Base-by-base conservation (phyloP, 2,888 invertebrate species). In the Tridacna gigas region DNA sequence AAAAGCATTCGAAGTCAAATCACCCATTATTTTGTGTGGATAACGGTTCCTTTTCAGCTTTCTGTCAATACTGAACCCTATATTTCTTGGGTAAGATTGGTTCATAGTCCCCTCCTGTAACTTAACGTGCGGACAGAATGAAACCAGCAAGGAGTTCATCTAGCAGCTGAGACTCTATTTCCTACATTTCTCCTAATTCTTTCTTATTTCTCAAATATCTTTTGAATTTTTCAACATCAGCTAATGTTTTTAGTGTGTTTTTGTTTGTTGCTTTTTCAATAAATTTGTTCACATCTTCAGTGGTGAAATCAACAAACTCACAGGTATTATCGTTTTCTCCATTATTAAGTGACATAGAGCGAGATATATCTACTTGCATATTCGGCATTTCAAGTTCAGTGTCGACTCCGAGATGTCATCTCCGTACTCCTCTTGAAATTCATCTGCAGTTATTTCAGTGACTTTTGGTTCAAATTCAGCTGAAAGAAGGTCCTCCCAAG, bases 221-320 rank as follows among this genome's bases (percentile, higher is more conserved):
- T 47, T 75, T 20, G 67, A 80, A 75, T 60, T 80, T 80, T 18
- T 45, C 26, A n/a, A 80, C 75, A 80, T 80, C 80, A 20, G 25
- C 45, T 20, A 75, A 25, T 0, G 60, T 80, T 48, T 67, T 75
- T 9, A 76, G 60, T 20, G 75, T 80, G 60, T 75, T 80, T 45
- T 56, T 75, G 26, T 69, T 80, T 45, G 67, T 67, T 47, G 28
- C 67, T 26, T 61, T 56, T 51, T 79, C 66, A 60, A 67, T 74
- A 11, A 66, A 66, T 51, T 65, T 63, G 20, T 15, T 28, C 3
- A 74, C 74, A 65, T 74, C 66, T 26, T 74, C 74, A 56, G 22
- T 74, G 11, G 66, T 51, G 13, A 79, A 4, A 18, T 26, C 3
- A 0, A 26, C n/a, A n/a, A 67, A 74, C 37, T 79, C 67, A 22